Evolutionary conservation across 2,888 invertebrate genomes (phyloP).

Genomic region (Monochamus alternatus): DNA sequence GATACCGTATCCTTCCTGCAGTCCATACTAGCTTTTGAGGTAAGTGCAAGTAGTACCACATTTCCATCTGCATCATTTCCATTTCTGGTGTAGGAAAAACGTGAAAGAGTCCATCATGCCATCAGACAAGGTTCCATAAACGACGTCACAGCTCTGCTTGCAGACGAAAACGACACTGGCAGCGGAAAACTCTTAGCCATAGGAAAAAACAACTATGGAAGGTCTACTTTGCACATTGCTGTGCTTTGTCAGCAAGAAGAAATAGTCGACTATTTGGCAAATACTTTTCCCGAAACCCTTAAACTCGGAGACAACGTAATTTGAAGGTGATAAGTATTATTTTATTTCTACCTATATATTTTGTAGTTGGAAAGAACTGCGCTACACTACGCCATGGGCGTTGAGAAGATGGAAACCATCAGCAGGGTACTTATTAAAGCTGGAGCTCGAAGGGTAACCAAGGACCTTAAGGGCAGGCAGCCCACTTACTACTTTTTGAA

Average conservation of each 20-base stretch:
- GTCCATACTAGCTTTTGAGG: slow-evolving; percentile 84
- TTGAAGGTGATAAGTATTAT: not conserved
- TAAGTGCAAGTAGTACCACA: slow-evolving; percentile 63
- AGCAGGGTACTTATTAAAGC: slow-evolving; percentile 87
- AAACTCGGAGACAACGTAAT: slow-evolving; percentile 90
- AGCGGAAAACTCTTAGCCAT: slow-evolving; percentile 74
- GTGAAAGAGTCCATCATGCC: slow-evolving; percentile 84
- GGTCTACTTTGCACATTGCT: slow-evolving; percentile 89
- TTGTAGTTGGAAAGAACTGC: slow-evolving; percentile 88
- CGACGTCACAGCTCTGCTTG: slow-evolving; percentile 74
- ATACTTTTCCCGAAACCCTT: slow-evolving; percentile 81
- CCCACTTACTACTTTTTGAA: slow-evolving; percentile 95
- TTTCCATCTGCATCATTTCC: not conserved
- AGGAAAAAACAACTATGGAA: slow-evolving; percentile 81
- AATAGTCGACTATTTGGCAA: slow-evolving; percentile 84
- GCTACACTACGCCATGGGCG: slow-evolving; percentile 93
- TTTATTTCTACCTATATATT: not conserved
- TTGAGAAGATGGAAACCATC: slow-evolving; percentile 86
- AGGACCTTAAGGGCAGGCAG: slow-evolving; percentile 91
- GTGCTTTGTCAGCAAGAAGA: slow-evolving; percentile 88
- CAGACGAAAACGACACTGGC: slow-evolving; percentile 72
- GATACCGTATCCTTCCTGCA: slow-evolving; percentile 81
- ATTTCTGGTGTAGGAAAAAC: slow-evolving; percentile 76
- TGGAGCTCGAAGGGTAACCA: slow-evolving; percentile 87
- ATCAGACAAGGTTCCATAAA: slow-evolving; percentile 78